Conservation (phyloP, 2,888 invertebrate species). For the Ctenicera cuprea region DNA sequence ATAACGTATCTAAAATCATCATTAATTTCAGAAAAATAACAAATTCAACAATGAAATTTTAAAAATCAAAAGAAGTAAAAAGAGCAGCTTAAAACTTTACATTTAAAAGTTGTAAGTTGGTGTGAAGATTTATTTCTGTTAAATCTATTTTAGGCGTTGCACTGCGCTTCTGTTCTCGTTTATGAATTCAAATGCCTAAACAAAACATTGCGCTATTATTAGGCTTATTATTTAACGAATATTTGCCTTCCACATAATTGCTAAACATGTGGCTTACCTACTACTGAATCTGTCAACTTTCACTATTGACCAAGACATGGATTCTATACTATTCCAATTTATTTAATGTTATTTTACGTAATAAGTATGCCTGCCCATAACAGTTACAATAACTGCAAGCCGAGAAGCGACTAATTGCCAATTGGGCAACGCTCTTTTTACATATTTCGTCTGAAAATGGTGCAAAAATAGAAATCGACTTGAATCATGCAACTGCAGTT, state of each 20-base stretch:
- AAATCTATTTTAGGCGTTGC: too few species aligned
- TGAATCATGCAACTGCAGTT: slow-evolving; percentile 4
- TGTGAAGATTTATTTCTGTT: too few species aligned
- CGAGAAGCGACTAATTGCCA: neutral
- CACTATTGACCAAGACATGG: slow-evolving; percentile 47
- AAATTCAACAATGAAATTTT: too few species aligned
- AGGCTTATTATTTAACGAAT: slow-evolving; percentile 31
- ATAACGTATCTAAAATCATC: too few species aligned
- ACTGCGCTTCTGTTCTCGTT: too few species aligned
- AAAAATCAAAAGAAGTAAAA: too few species aligned
- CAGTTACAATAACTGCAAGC: slow-evolving; percentile 1
- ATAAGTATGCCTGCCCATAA: slow-evolving; percentile 11
- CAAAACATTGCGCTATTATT: slow-evolving; percentile 9
- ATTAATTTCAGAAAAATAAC: too few species aligned
- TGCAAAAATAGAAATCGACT: slow-evolving; percentile 3
- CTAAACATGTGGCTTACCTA: slow-evolving; percentile 35
- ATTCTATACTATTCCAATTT: slow-evolving; percentile 43
- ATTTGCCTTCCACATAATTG: slow-evolving; percentile 37
- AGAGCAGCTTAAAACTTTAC: too few species aligned
- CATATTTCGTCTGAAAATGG: neutral
- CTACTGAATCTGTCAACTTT: slow-evolving; percentile 40
- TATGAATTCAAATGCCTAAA: neutral
- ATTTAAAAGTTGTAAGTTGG: too few species aligned
- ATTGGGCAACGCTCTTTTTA: neutral
- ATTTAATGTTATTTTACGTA: slow-evolving; percentile 31